Percentiles rank a stretch among this genome's conserved stretches.
Conservation (phyloP, 2,113 vertebrate species). For the Bos taurus region DNA sequence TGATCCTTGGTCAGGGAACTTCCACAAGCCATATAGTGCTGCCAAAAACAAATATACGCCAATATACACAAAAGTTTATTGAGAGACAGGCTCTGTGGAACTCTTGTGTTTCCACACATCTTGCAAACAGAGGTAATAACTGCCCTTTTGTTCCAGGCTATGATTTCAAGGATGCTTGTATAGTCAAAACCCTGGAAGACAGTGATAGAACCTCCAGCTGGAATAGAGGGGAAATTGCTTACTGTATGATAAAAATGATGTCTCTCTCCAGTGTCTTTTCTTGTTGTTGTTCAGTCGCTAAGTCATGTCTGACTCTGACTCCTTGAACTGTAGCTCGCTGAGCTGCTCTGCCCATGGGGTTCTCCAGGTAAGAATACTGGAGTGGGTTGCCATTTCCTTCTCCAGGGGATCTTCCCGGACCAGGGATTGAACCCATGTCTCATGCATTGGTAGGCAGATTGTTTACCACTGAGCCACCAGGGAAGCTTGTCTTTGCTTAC, state of each 20-base stretch:
- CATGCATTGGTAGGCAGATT: background rate
- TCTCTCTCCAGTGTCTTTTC: background rate
- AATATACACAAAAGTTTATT: background rate
- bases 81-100: background rate
- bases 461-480: background rate
- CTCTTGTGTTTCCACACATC: background rate
- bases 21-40: background rate
- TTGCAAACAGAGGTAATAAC: background rate
- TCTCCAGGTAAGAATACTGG: background rate
- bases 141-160: background rate
- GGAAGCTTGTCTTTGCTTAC: background rate
- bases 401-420: background rate
- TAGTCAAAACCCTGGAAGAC: background rate
- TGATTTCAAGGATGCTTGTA: background rate
- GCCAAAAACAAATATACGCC: background rate
- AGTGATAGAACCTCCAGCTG: background rate
- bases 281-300: background rate
- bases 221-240: background rate
- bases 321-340: background rate
- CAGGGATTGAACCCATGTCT: background rate
- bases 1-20: background rate
- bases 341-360: background rate
- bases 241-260: background rate
- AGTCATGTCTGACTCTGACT: background rate
- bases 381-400: background rate